These are phyloP conservation scores for Cynoglossus semilaevis DNA, from an alignment of 2,113 vertebrate genomes.

Conservation along the genomic window DNA sequence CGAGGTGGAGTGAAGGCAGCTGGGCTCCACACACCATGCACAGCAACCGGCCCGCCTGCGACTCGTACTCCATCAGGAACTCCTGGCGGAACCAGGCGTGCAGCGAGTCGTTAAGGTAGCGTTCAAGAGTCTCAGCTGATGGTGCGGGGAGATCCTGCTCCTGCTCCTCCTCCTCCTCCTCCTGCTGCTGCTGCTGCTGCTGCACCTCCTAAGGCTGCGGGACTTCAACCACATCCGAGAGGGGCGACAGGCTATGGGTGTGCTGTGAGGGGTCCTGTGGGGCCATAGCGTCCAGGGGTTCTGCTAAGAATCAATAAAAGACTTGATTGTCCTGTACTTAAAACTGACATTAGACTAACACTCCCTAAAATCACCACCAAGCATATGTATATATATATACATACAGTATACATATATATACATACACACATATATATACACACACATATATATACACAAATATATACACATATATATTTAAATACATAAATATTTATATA, in stretches of 20 bases:
- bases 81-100: slow-evolving; percentile 90
- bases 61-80: slow-evolving; percentile 93
- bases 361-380: too few relatives aligned
- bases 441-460: too few relatives aligned
- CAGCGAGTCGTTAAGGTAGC: slow-evolving; percentile 87
- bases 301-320: slow-evolving; percentile 15
- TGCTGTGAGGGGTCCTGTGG: slow-evolving; percentile 43
- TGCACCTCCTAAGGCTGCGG: slow-evolving; percentile 24
- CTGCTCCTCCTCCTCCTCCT: slow-evolving; percentile 29
- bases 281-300: slow-evolving; percentile 24
- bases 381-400: too few relatives aligned
- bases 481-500: too few relatives aligned
- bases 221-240: slow-evolving; percentile 22
- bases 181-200: slow-evolving; percentile 27
- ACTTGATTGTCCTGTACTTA: too few relatives aligned
- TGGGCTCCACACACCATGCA: slow-evolving; percentile 87
- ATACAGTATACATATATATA: too few relatives aligned
- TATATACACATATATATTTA: too few relatives aligned
- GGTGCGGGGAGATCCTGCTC: slow-evolving; percentile 49
- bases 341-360: too few relatives aligned
- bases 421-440: too few relatives aligned
- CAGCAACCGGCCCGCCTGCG: slow-evolving; percentile 78
- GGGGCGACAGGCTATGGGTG: slow-evolving; percentile 18
- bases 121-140: slow-evolving; percentile 69
- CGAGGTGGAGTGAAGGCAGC: slow-evolving; percentile 85